Percentiles rank a stretch among this genome's conserved stretches.
Evolutionary conservation across 92 coral and sea anemone species (phyloP).

Genomic region (Desmophyllum pertusum): DNA sequence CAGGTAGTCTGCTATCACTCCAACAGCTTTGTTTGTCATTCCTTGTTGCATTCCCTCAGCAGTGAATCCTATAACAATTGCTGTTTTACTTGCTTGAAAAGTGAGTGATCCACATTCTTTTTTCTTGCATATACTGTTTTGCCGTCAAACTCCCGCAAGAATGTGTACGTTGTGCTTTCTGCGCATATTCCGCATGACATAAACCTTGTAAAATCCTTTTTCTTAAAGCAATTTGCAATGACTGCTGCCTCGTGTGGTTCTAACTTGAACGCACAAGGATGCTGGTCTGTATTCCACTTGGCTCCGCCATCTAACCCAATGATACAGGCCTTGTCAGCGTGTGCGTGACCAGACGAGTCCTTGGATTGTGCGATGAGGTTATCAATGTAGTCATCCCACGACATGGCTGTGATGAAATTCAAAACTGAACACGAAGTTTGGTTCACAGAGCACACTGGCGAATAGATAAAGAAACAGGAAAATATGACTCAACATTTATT

Average conservation of each 20-base stretch:
- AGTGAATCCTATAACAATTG: slow-evolving; percentile 61
- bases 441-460: neutral
- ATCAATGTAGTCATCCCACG: slow-evolving; percentile 79
- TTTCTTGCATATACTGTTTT: slow-evolving; percentile 56
- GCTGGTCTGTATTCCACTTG: slow-evolving; percentile 54
- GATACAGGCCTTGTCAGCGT: slow-evolving; percentile 69
- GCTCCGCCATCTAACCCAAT: slow-evolving; percentile 76
- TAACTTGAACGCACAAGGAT: slow-evolving; percentile 62
- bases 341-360: slow-evolving; percentile 53
- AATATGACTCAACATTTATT: neutral
- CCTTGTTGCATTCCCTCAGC: slow-evolving; percentile 75
- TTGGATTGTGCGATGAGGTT: slow-evolving; percentile 62
- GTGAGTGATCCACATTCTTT: slow-evolving; percentile 57
- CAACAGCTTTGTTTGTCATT: slow-evolving; percentile 71
- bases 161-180: slow-evolving; percentile 44
- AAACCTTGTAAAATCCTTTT: slow-evolving; percentile 48
- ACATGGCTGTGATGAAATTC: slow-evolving; percentile 21
- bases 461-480: neutral
- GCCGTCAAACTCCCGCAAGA: slow-evolving; percentile 64
- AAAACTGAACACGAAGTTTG: too few relatives aligned
- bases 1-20: slow-evolving; percentile 70
- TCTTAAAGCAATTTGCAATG: slow-evolving; percentile 60
- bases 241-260: slow-evolving; percentile 24
- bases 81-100: slow-evolving; percentile 63
- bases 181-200: slow-evolving; percentile 30